Evolutionary conservation across 2,113 vertebrate species (phyloP), one percentile per base, ranked within the genome.

Genomic region (Thamnaconus septentrionalis): DNA sequence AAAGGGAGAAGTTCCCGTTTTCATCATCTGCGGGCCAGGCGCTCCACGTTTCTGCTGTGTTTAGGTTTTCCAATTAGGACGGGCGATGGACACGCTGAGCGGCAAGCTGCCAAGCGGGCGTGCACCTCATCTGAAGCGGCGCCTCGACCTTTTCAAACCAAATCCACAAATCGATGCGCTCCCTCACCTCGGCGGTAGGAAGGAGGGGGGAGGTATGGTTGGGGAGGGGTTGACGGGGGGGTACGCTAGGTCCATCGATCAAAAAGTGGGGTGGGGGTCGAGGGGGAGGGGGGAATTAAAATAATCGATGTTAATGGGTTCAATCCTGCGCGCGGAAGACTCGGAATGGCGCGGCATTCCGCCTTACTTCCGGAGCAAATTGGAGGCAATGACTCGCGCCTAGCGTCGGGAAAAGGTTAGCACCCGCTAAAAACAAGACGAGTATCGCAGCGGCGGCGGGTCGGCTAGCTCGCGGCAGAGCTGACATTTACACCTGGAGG

Each of bases 151-250:
- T 89, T 85, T 62, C 74, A 73, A 66, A 59, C 71, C 74, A 79
- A 90, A 82, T 80, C 79, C 83, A 71, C 79, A 78, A 84, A 89
- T 86, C 83, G 66, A 90, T 89, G 70, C 7, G 58, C 42, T 12
- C 65, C 43, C 60, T 66, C 67, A 59, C 74, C 63, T 60, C 40
- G 62, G 73, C 57, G 41, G 74, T 48, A 56, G 59, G 50, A 48
- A 48, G 52, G 64, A 65, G 66, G 63, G 56, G 66, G 56, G 66
- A n/a, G 57, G 57, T 70, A 72, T 73, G 84, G 76, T 53, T 78
- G 82, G 69, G 57, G 18, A 31, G 18, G 18, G 18, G 18, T 31
- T 31, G 18, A 31, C 18, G 18, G 18, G 18, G 87, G 73, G 84
- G 41, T 84, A 68, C 41, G 59, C 46, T 64, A 74, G 18, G 18